phyloP scores from a whole-genome alignment of 2,888 invertebrate genomes.

The Chaetoderma sp. region DNA sequence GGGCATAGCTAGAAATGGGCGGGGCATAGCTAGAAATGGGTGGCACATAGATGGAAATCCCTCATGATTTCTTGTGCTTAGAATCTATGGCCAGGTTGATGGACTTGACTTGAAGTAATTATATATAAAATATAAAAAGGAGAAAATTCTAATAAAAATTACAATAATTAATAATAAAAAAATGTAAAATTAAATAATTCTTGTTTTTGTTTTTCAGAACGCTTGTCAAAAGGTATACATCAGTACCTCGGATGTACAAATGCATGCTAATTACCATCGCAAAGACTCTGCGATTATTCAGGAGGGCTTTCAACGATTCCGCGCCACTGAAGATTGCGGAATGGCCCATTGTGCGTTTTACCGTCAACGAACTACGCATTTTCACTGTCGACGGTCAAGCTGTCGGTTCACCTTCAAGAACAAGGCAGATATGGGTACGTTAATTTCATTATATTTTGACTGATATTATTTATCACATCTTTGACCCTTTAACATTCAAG shows the following conservation, averaged over 20 bases:
- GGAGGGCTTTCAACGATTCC: conserved; percentile 95
- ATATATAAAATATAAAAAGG: no score
- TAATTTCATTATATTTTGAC: no score
- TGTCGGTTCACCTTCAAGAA: conserved; percentile 98
- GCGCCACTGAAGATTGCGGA: conserved; percentile 95
- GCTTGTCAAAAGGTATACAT: conserved; percentile 89
- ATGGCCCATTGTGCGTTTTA: conserved; percentile 91
- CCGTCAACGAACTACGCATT: conserved; percentile 96
- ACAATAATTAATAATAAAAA: no score
- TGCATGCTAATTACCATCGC: conserved; percentile 98
- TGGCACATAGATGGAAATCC: no score
- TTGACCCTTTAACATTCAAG: no score
- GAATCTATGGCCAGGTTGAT: no score
- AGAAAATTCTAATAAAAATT: no score
- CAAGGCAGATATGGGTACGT: conserved; percentile 98
- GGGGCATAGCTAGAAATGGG: no score
- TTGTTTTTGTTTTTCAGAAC: conserved; percentile 65
- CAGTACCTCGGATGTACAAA: conserved; percentile 98
- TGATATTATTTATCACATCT: not conserved
- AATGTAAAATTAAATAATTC: no score
- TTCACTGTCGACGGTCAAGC: conserved; percentile 91
- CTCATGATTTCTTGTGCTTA: no score
- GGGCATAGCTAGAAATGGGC: no score
- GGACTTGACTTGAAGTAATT: no score
- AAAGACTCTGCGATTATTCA: conserved; percentile 98